Base-by-base conservation (phyloP, 2,113 vertebrate species). In the Morone chrysops region DNA sequence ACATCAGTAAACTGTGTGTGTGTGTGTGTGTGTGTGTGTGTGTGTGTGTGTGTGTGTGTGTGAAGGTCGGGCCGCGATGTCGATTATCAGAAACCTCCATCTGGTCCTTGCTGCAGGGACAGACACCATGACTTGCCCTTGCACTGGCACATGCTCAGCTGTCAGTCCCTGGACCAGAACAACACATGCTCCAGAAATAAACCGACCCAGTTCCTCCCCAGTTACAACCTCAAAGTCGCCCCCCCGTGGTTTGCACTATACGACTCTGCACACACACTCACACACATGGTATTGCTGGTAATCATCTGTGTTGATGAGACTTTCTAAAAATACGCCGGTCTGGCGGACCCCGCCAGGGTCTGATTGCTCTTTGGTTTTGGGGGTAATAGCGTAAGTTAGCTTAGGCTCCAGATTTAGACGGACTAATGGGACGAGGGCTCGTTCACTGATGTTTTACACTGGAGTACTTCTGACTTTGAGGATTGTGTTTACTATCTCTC, bases 131-230 rank as follows among this genome's bases (percentile, higher is more conserved):
- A 78, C 86, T 87, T 81, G 87, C 75, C 92, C 88, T 91, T 78
- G 85, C 72, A 18, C 85, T 80, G 87, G 78, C 85, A 89, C 91
- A 93, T 94, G 91, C 92, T 93, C 92, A 93, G 92, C 93, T 94
- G 93, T 94, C 20, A 66, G 63, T 25, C 70, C 77, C 85, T 14
- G 45, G 65, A 70, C 82, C 70, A 4, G 69, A 73, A 83, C 75
- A 65, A 75, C 85, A 83, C 80, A 85, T 8, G 48, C 38, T 89
- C 89, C 90, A 86, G 67, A 91, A 93, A 92, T 91, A 88, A 74
- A 67, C 85, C 59, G 10, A n/a, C 78, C 70, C 75, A 51, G 78
- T 85, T 92, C 90, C 88, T 93, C 89, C 91, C 92, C 81, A 74
- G 91, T 90, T 74, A 94, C 92, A 89, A 86, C 89, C 91, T 87